Conservation (phyloP, 2,888 invertebrate genomes). For the Xestia sexstrigata region DNA sequence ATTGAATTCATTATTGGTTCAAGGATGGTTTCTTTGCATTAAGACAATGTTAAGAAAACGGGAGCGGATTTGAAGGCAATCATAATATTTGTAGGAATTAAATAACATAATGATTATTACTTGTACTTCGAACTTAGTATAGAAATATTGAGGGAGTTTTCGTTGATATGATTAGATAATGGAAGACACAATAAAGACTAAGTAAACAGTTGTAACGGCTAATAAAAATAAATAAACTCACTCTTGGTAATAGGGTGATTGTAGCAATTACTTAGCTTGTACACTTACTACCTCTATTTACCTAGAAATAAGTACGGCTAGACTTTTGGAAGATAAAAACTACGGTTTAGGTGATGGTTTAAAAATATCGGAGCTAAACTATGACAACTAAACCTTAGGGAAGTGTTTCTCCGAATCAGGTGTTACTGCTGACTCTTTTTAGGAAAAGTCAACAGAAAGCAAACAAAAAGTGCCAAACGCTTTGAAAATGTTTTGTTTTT, state of each 20-base stretch:
- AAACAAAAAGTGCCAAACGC: neutral
- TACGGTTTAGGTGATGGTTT: neutral
- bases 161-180: neutral
- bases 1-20: slow-evolving; percentile 48
- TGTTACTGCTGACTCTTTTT: neutral
- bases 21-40: slow-evolving; percentile 6
- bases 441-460: neutral
- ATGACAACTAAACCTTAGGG: neutral
- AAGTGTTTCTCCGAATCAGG: neutral
- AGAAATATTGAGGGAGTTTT: neutral
- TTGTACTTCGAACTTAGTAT: neutral
- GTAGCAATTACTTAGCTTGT: slow-evolving; percentile 11
- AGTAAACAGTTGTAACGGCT: slow-evolving; percentile 5
- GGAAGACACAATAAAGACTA: neutral
- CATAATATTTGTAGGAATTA: neutral
- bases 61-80: neutral
- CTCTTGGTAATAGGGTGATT: neutral
- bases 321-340: neutral
- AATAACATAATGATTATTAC: neutral
- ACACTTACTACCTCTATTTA: slow-evolving; percentile 4
- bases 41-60: neutral
- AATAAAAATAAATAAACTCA: slow-evolving; percentile 13
- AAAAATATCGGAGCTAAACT: neutral
- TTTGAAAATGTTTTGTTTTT: neutral
- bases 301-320: neutral